Evolutionary conservation across 2,113 vertebrate genomes (phyloP).

Genomic region (Cryptotis parvus): DNA sequence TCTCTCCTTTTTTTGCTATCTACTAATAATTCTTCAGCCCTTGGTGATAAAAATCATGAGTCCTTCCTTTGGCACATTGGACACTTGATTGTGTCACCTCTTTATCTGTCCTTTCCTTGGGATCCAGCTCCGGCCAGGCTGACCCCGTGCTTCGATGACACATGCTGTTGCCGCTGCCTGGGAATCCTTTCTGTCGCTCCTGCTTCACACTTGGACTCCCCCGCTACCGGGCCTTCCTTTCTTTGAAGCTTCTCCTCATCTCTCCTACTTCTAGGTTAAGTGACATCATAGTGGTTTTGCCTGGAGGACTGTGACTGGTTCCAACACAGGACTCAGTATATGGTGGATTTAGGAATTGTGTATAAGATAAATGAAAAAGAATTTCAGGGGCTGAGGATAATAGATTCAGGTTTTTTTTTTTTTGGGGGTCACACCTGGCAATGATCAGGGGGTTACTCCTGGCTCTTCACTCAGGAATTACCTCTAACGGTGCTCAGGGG

Average conservation of each 20-base stretch:
- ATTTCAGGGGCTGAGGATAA: no score
- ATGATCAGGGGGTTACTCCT: no score
- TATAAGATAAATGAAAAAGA: conserved; percentile 19
- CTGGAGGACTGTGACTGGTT: neutral
- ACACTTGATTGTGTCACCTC: neutral
- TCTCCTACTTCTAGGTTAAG: neutral
- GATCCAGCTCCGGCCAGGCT: no score
- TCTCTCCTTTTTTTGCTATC: neutral
- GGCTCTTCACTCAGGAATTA: no score
- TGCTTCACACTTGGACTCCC: no score
- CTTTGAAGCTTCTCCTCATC: neutral
- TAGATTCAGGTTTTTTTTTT: no score
- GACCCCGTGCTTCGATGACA: no score
- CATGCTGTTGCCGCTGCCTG: no score
- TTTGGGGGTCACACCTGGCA: no score
- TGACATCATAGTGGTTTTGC: neutral
- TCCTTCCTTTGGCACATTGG: neutral
- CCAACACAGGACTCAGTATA: no score
- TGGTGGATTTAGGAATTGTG: neutral
- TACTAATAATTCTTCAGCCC: neutral
- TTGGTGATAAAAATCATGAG: neutral
- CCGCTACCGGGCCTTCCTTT: neutral
- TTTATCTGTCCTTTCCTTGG: neutral
- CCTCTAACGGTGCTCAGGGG: no score
- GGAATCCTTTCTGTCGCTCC: no score